Conservation (phyloP, 2,797 vertebrate species). For the Crenichthys baileyi region DNA sequence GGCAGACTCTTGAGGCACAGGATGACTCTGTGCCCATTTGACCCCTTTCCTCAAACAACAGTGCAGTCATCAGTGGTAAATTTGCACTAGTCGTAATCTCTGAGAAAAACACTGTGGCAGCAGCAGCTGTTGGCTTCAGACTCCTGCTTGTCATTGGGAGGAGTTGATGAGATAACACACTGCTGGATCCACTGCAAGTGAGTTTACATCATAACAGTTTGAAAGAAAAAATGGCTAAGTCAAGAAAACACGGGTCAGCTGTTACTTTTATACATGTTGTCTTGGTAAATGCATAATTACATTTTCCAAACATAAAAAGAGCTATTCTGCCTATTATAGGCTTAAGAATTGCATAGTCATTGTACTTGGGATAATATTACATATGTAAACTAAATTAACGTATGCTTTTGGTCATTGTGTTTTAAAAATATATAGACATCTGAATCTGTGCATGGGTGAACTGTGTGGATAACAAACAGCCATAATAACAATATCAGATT, state of each 20-base stretch:
- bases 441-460: too few relatives aligned
- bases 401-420: background rate
- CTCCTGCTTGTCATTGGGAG: conserved; percentile 49
- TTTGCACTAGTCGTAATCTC: background rate
- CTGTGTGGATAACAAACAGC: too few relatives aligned
- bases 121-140: conserved; percentile 46
- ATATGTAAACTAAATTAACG: background rate
- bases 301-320: background rate
- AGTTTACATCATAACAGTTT: background rate
- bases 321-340: background rate
- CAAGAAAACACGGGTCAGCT: background rate
- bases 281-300: background rate
- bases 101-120: conserved; percentile 5
- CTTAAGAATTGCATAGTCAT: background rate
- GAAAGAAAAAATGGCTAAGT: background rate
- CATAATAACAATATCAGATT: too few relatives aligned
- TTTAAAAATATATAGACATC: background rate
- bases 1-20: too few relatives aligned
- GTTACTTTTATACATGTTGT: background rate
- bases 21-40: background rate
- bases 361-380: background rate
- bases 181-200: background rate
- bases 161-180: conserved; percentile 41
- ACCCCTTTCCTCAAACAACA: conserved; percentile 4
- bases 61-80: conserved; percentile 2